Percentiles rank a stretch among this genome's conserved stretches.
phyloP scores from a whole-genome alignment of 2,113 vertebrate species.

The Xiphias gladius region DNA sequence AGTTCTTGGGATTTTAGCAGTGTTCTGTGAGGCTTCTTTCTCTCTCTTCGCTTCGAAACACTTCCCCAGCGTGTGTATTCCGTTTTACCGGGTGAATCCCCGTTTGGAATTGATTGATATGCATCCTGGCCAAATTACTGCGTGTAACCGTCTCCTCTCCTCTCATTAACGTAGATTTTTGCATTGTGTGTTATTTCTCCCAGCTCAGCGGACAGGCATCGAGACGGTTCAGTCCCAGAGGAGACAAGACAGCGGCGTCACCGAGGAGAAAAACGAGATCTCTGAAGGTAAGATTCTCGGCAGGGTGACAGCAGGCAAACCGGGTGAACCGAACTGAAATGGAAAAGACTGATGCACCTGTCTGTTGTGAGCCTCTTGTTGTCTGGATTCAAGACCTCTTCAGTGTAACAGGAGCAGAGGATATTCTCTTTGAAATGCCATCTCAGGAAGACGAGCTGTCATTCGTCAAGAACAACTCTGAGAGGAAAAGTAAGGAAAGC shows the following conservation, averaged over 20 bases:
- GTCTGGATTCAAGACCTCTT: slow-evolving; percentile 19
- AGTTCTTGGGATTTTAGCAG: too few relatives aligned
- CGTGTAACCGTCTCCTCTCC: not conserved
- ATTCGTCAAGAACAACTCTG: not conserved
- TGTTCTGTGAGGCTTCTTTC: too few relatives aligned
- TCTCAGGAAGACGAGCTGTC: not conserved
- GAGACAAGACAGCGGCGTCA: slow-evolving; percentile 1
- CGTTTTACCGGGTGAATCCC: too few relatives aligned
- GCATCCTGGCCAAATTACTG: not conserved
- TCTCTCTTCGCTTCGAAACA: not conserved
- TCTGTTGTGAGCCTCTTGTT: not conserved
- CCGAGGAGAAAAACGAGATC: slow-evolving; percentile 65
- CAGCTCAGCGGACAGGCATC: slow-evolving; percentile 51
- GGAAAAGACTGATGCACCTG: not conserved
- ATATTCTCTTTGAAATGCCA: slow-evolving; percentile 1
- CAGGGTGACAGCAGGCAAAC: slow-evolving; percentile 1
- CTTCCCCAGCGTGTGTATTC: too few relatives aligned
- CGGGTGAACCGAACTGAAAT: not conserved
- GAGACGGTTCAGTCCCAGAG: slow-evolving; percentile 58
- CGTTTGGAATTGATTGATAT: too few relatives aligned
- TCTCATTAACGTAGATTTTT: not conserved
- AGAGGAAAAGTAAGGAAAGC: not conserved
- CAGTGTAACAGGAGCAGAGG: not conserved
- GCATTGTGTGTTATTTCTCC: not conserved
- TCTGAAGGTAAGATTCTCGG: slow-evolving; percentile 69